Evolutionary conservation across 2,113 vertebrate genomes (phyloP).

Genomic region (Chaetura pelagica): DNA sequence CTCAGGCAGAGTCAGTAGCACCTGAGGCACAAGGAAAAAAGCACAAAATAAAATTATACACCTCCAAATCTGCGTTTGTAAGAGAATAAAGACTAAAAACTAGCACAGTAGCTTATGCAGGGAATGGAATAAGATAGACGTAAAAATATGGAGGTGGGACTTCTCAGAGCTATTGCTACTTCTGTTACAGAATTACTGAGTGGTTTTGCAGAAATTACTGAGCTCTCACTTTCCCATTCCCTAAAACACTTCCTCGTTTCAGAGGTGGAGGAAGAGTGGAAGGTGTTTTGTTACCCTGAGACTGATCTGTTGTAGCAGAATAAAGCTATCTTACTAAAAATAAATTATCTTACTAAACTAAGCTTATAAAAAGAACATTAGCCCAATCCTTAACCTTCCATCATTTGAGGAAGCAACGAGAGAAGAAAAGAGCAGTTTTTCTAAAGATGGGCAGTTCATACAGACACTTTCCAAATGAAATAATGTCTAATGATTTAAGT

Average conservation of each 20-base stretch:
- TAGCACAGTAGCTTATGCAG: not conserved
- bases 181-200: not conserved
- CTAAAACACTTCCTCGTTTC: not conserved
- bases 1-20: constrained; percentile 90
- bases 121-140: not conserved
- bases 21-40: constrained; percentile 69
- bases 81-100: not conserved
- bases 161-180: not conserved
- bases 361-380: not conserved
- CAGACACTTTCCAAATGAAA: not conserved
- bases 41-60: not conserved
- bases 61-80: not conserved
- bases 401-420: not conserved
- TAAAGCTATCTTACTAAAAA: not conserved
- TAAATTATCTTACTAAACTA: not conserved
- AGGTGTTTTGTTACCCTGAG: not conserved
- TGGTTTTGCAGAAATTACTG: not conserved
- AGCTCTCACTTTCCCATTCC: not conserved
- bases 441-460: not conserved
- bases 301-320: not conserved
- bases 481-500: no score
- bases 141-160: not conserved
- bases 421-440: not conserved
- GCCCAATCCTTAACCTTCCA: not conserved
- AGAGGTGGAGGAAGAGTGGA: not conserved